Conservation (phyloP, 2,797 vertebrate species). For the Characodon lateralis region DNA sequence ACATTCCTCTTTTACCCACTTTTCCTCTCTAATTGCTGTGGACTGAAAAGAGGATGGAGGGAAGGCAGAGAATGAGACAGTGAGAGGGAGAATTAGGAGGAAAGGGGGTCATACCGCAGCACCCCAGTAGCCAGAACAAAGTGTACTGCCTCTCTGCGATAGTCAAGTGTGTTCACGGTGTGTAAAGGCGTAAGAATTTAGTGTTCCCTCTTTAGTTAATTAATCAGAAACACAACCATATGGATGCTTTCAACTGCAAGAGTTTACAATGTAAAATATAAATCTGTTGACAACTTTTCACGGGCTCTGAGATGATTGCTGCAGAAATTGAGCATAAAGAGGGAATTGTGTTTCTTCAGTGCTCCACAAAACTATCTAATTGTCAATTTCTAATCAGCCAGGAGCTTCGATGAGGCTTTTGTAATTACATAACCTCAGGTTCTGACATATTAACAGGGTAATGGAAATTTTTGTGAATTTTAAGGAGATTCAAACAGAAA, state of each 20-base stretch:
- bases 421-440: slow-evolving; percentile 80
- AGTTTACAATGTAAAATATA: slow-evolving; percentile 61
- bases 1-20: slow-evolving; percentile 78
- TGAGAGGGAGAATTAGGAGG: slow-evolving; percentile 67
- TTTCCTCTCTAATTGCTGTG: slow-evolving; percentile 82
- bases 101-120: slow-evolving; percentile 77
- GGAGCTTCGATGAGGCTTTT: slow-evolving; percentile 68
- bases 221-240: slow-evolving; percentile 40
- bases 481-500: slow-evolving; percentile 33
- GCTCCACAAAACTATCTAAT: slow-evolving; percentile 80
- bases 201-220: slow-evolving; percentile 36
- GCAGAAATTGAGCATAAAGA: slow-evolving; percentile 75
- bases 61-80: slow-evolving; percentile 72
- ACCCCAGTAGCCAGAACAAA: slow-evolving; percentile 70
- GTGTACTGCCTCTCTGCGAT: slow-evolving; percentile 66
- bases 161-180: slow-evolving; percentile 50
- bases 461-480: slow-evolving; percentile 54
- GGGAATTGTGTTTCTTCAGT: slow-evolving; percentile 81
- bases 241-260: slow-evolving; percentile 47
- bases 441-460: slow-evolving; percentile 74
- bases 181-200: slow-evolving; percentile 20
- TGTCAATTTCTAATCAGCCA: slow-evolving; percentile 80
- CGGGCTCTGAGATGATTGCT: slow-evolving; percentile 52
- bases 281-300: slow-evolving; percentile 57
- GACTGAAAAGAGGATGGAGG: slow-evolving; percentile 77